These are phyloP conservation scores for Macroteleia sp. DNA, from an alignment of 2,888 invertebrate species.

Conservation along the genomic window DNA sequence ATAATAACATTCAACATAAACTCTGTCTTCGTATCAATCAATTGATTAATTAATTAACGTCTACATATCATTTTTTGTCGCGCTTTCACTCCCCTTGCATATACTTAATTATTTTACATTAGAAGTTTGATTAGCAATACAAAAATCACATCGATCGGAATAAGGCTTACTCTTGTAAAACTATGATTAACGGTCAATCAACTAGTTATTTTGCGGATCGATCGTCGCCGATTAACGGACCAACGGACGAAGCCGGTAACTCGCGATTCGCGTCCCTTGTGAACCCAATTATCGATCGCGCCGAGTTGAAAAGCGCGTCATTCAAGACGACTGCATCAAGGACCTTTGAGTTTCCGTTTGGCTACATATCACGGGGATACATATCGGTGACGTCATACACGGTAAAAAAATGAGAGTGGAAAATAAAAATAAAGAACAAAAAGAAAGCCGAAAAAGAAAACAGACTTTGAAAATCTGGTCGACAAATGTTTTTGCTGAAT, in stretches of 20 bases:
- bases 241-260: constrained; percentile 50
- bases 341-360: constrained; percentile 60
- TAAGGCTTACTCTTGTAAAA: constrained; percentile 62
- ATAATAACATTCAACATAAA: constrained; percentile 70
- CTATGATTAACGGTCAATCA: constrained; percentile 60
- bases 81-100: background rate
- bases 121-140: constrained; percentile 73
- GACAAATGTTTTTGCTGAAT: constrained; percentile 55
- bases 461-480: background rate
- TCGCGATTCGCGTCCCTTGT: constrained; percentile 58
- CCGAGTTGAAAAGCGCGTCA: constrained; percentile 48
- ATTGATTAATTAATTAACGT: constrained; percentile 31
- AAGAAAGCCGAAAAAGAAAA: no score
- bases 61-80: constrained; percentile 1
- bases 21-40: constrained; percentile 34
- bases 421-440: background rate
- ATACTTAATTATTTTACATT: constrained; percentile 43
- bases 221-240: constrained; percentile 55
- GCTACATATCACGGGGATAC: constrained; percentile 43
- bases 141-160: constrained; percentile 76
- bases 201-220: constrained; percentile 47
- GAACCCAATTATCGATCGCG: constrained; percentile 55
- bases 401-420: constrained; percentile 13
- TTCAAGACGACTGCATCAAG: constrained; percentile 49
- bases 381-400: constrained; percentile 38